Evolutionary conservation across 2,888 invertebrate genomes (phyloP).

Genomic region (Melinaea menophilus): DNA sequence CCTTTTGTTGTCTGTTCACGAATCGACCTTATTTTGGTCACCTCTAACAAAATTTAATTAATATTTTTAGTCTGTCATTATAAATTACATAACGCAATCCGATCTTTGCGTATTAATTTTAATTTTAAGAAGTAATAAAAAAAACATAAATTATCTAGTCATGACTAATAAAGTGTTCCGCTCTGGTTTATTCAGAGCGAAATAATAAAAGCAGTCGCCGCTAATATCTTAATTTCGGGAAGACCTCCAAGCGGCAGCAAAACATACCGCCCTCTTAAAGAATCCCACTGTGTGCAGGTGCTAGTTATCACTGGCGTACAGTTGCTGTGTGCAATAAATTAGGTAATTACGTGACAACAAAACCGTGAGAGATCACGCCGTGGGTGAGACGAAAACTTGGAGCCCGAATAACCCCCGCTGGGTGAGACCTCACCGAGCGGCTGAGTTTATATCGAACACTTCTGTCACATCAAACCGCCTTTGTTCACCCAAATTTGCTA

Average conservation of each 20-base stretch:
- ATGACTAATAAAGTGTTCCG: conserved; percentile 60
- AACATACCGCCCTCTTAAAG: conserved; percentile 64
- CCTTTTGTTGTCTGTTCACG: conserved; percentile 25
- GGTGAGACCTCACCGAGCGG: conserved; percentile 61
- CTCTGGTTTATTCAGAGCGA: conserved; percentile 43
- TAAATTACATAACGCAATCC: conserved; percentile 11
- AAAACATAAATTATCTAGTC: conserved; percentile 42
- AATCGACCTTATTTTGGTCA: conserved; percentile 26
- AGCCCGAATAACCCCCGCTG: conserved; percentile 59
- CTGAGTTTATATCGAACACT: conserved; percentile 46
- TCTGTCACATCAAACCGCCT: conserved; percentile 65
- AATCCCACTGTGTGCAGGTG: conserved; percentile 49
- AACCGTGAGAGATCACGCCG: conserved; percentile 58
- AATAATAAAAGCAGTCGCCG: conserved; percentile 42
- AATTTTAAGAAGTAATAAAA: conserved; percentile 7
- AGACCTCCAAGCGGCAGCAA: conserved; percentile 63
- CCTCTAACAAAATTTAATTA: conserved; percentile 21
- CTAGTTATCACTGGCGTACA: conserved; percentile 45
- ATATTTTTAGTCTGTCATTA: conserved; percentile 14
- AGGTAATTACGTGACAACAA: conserved; percentile 71
- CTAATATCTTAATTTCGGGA: conserved; percentile 73
- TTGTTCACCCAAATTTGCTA: conserved; percentile 65
- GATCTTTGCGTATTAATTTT: conserved; percentile 8
- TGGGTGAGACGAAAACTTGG: conserved; percentile 51
- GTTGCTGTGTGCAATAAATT: conserved; percentile 68